A percentile compares a stretch with the other conserved stretches of the same genome.
Evolutionary conservation across 2,888 invertebrate species (phyloP).

Genomic region (Metallyticus violacea): DNA sequence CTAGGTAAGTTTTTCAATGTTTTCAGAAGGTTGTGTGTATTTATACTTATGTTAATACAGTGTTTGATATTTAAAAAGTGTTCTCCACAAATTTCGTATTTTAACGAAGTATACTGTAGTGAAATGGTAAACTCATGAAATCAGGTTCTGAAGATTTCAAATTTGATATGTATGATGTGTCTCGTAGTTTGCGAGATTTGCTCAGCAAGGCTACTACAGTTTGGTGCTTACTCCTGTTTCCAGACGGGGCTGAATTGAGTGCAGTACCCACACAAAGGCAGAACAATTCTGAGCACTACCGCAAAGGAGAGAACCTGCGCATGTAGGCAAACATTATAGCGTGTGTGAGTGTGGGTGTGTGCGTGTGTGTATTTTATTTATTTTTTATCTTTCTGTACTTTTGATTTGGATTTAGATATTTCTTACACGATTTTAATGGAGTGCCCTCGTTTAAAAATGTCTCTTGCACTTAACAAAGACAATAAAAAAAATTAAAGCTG

Average conservation of each 20-base stretch:
- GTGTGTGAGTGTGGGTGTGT: conserved; percentile 12
- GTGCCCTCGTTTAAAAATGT: conserved; percentile 3
- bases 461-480: background rate
- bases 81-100: background rate
- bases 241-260: background rate
- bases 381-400: background rate
- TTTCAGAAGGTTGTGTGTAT: background rate
- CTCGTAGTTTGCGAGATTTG: background rate
- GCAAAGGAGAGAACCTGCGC: background rate
- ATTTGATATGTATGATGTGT: background rate
- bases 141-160: too few species aligned
- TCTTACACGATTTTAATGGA: background rate
- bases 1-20: background rate
- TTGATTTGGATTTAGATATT: background rate
- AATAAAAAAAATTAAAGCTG: too few species aligned
- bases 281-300: background rate
- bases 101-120: too few species aligned
- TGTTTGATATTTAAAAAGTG: background rate
- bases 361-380: conserved; percentile 9
- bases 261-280: background rate
- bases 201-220: too few species aligned
- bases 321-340: background rate
- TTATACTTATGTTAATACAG: background rate
- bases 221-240: background rate
- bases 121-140: too few species aligned